These are phyloP conservation scores for Enoplosus armatus DNA, from an alignment of 2,797 vertebrate species.

Conservation along the genomic window DNA sequence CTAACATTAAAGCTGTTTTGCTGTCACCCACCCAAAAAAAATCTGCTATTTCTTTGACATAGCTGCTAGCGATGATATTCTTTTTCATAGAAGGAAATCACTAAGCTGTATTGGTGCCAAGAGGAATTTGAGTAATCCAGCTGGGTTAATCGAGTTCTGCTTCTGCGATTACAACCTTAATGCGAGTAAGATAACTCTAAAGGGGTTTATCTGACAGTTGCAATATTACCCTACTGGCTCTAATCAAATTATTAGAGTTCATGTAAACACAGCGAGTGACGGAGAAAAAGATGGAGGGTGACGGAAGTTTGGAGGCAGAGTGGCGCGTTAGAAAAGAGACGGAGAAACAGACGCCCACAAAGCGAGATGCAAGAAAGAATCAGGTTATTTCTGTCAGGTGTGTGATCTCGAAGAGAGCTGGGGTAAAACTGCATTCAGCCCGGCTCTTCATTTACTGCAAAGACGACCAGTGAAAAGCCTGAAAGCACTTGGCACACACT, in stretches of 20 bases:
- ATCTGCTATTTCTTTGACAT: background rate
- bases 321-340: background rate
- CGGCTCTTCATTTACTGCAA: constrained; percentile 4
- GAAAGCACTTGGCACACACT: constrained; percentile 21
- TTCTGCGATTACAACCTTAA: constrained; percentile 61
- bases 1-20: background rate
- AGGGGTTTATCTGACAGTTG: constrained; percentile 51
- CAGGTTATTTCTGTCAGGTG: constrained; percentile 19
- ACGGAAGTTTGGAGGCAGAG: background rate
- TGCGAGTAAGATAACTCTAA: constrained; percentile 48
- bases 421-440: background rate
- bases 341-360: background rate
- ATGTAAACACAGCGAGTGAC: constrained; percentile 19
- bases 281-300: background rate
- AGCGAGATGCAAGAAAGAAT: constrained; percentile 7
- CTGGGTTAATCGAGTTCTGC: constrained; percentile 60
- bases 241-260: constrained; percentile 39
- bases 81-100: constrained; percentile 16
- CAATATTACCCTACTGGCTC: constrained; percentile 35
- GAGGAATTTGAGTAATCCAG: constrained; percentile 58
- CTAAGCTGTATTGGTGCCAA: constrained; percentile 34
- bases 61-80: background rate
- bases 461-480: background rate
- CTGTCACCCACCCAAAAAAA: background rate
- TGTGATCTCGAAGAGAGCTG: background rate